Percentiles rank a stretch among this genome's conserved stretches.
Evolutionary conservation across 2,113 vertebrate species (phyloP).

Genomic region (Trochalopteron elliotii): DNA sequence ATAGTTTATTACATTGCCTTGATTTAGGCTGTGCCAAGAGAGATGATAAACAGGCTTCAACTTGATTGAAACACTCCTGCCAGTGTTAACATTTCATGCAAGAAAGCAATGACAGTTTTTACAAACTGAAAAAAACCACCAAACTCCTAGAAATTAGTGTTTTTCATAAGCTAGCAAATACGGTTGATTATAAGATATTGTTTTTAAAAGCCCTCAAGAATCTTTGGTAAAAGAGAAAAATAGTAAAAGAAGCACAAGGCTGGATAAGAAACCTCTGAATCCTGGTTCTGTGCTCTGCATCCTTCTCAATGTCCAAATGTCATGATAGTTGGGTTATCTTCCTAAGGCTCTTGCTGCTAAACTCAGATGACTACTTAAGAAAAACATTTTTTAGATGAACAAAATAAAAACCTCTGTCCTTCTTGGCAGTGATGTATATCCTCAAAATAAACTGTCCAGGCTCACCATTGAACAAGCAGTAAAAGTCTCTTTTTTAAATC

Average conservation of each 20-base stretch:
- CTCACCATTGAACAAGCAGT: background rate
- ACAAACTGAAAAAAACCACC: background rate
- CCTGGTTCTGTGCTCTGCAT: background rate
- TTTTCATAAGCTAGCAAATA: background rate
- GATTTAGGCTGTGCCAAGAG: background rate
- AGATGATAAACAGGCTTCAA: background rate
- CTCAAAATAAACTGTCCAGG: background rate
- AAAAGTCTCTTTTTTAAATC: accelerated
- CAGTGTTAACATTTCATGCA: background rate
- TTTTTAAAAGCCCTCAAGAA: background rate
- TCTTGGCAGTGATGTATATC: background rate
- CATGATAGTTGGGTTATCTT: background rate
- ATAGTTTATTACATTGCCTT: background rate
- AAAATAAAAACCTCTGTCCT: background rate
- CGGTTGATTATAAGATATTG: background rate
- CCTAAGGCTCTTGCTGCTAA: background rate
- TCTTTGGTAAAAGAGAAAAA: background rate
- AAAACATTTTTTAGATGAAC: background rate
- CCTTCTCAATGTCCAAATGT: background rate
- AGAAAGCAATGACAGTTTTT: background rate
- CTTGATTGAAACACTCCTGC: constrained; percentile 16
- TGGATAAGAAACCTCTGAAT: background rate
- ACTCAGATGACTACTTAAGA: background rate
- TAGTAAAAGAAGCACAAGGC: background rate
- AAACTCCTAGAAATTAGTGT: background rate